A percentile compares a stretch with the other conserved stretches of the same genome.
Conservation (phyloP, 2,888 invertebrate genomes). For the Epistrophe grossulariae region DNA sequence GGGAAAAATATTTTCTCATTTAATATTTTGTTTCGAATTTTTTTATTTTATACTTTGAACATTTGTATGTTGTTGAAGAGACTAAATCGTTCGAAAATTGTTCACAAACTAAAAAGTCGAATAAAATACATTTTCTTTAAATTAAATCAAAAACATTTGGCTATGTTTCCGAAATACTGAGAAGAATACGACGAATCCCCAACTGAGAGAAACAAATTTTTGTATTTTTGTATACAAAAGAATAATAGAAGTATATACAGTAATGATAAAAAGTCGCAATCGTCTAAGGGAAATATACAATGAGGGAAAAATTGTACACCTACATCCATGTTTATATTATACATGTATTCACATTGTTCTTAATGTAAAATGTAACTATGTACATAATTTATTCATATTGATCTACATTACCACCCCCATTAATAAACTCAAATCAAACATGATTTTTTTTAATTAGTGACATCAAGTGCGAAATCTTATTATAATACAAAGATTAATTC, state of each 20-base stretch:
- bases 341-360: too few species aligned
- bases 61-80: slow-evolving; percentile 75
- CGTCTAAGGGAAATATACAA: not conserved
- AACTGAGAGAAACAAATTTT: slow-evolving; percentile 33
- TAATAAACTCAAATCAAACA: too few species aligned
- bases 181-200: not conserved
- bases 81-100: slow-evolving; percentile 82
- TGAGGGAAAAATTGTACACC: too few species aligned
- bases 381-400: too few species aligned
- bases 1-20: slow-evolving; percentile 19
- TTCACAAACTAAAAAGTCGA: slow-evolving; percentile 81
- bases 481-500: too few species aligned
- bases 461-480: too few species aligned
- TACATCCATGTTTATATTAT: too few species aligned
- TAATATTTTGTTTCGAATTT: slow-evolving; percentile 17
- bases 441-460: too few species aligned
- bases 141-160: slow-evolving; percentile 48
- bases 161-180: not conserved
- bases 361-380: too few species aligned
- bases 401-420: too few species aligned
- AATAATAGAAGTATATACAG: not conserved
- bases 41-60: slow-evolving; percentile 46
- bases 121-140: slow-evolving; percentile 61
- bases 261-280: not conserved
- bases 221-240: not conserved